Evolutionary conservation across 2,888 invertebrate species (phyloP).

Genomic region (Lasioglossum oenotherae): DNA sequence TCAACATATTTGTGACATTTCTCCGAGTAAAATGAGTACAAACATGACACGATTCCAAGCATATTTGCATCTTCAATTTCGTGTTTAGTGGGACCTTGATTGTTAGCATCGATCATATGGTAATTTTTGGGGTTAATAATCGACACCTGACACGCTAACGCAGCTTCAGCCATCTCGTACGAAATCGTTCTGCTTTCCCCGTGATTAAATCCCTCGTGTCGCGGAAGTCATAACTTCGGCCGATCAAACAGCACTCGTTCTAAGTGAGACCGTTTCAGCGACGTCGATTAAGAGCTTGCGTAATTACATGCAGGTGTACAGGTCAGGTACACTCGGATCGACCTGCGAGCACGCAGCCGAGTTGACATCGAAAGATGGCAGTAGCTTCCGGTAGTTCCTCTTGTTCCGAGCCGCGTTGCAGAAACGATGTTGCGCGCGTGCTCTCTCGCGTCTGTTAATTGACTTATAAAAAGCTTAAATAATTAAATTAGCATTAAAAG

Average conservation of each 20-base stretch:
- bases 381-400: slow-evolving; percentile 43
- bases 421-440: background rate
- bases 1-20: too few species aligned
- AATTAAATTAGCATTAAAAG: slow-evolving; percentile 74
- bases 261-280: background rate
- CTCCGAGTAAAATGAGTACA: too few species aligned
- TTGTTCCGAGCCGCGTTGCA: slow-evolving; percentile 4
- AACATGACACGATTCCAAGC: too few species aligned
- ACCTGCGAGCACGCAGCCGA: slow-evolving; percentile 8
- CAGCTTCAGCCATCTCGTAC: background rate
- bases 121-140: background rate
- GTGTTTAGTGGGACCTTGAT: too few species aligned
- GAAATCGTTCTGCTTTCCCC: background rate
- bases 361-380: slow-evolving; percentile 44
- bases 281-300: slow-evolving; percentile 1
- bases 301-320: slow-evolving; percentile 1
- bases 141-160: background rate
- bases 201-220: slow-evolving; percentile 24
- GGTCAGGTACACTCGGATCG: slow-evolving; percentile 10
- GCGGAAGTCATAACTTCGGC: slow-evolving; percentile 15
- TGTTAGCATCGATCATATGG: background rate
- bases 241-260: slow-evolving; percentile 15
- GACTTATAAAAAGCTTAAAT: slow-evolving; percentile 75
- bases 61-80: background rate
- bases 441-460: slow-evolving; percentile 62